Evolutionary conservation across 2,888 invertebrate genomes (phyloP), one percentile per base, ranked within the genome.

Genomic region (Cephonodes hylas): DNA sequence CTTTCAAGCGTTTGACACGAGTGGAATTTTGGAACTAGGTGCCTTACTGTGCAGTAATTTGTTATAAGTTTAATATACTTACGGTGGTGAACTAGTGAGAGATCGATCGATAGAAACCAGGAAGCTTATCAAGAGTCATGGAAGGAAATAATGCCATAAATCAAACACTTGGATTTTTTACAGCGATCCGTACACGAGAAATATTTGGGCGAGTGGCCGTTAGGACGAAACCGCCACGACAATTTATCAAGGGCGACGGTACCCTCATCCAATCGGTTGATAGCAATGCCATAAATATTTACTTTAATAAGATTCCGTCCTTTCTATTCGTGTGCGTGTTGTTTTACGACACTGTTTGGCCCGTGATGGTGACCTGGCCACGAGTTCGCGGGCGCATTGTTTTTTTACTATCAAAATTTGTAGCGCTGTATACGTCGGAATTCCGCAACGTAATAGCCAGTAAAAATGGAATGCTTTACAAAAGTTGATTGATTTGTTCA

Each of bases 221-320:
- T 82, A 83, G 80, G 81, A 86, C 87, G 79, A 88, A 85, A 85
- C 81, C 80, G 85, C 82, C 79, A 78, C 81, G 85, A 86, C 89
- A 85, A 91, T 91, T 91, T 91, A 90, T 91, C 91, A 91, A 87
- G 83, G 78, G 84, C 81, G 85, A 81, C 84, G 77, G 81, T 83
- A 88, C 88, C 88, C 91, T 90, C 85, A 87, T 89, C 89, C 91
- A 88, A 91, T 89, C 88, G 89, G 84, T 88, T 89, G 89, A 91
- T 89, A 85, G 89, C 87, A 86, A 84, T 87, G 88, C 89, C 88
- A 91, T 91, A 91, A 91, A 92, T 92, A 91, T 91, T 91, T 91
- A 90, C 90, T 91, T 92, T 91, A 90, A 91, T 92, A 91, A 91
- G 87, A 91, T 90, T 89, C 88, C 84, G 86, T 87, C 88, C 88